These are phyloP conservation scores for Mimumesa dahlbomi DNA, from an alignment of 2,888 invertebrate species.

Conservation along the genomic window DNA sequence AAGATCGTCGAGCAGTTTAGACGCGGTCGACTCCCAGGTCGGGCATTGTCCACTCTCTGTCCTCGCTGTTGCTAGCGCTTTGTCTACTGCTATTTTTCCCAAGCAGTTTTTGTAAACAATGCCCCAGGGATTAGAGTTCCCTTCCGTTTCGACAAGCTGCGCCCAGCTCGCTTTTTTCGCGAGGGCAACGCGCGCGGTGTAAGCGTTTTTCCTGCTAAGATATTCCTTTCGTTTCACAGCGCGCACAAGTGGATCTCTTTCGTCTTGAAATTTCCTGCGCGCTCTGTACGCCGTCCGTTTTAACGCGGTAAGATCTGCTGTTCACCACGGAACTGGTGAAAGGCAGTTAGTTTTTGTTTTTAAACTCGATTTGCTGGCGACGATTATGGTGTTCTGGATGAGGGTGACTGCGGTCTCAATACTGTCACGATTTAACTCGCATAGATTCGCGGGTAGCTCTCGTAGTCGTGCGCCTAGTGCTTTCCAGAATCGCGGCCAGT, in stretches of 20 bases:
- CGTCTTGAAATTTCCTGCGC: not conserved
- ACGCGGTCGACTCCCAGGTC: not conserved
- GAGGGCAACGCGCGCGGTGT: not conserved
- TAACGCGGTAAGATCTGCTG: not conserved
- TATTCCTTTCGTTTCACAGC: not conserved
- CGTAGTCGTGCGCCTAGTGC: not conserved
- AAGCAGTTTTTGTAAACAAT: not conserved
- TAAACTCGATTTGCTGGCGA: not conserved
- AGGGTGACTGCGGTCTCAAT: not conserved
- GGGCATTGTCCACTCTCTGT: not conserved
- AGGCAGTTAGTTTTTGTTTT: not conserved
- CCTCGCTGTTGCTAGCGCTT: not conserved
- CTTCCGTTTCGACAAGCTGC: not conserved
- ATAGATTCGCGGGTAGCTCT: not conserved
- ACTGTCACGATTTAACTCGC: not conserved
- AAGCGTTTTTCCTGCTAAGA: not conserved
- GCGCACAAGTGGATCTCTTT: not conserved
- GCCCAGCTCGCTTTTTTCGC: not conserved
- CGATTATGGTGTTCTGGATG: not conserved
- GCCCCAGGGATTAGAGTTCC: constrained; percentile 13
- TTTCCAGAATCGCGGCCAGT: not conserved
- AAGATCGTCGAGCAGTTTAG: not conserved
- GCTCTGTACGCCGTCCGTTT: not conserved
- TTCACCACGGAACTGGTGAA: not conserved
- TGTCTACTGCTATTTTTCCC: not conserved